phyloP scores from a whole-genome alignment of 2,888 invertebrate genomes.

The Phortica okadai region DNA sequence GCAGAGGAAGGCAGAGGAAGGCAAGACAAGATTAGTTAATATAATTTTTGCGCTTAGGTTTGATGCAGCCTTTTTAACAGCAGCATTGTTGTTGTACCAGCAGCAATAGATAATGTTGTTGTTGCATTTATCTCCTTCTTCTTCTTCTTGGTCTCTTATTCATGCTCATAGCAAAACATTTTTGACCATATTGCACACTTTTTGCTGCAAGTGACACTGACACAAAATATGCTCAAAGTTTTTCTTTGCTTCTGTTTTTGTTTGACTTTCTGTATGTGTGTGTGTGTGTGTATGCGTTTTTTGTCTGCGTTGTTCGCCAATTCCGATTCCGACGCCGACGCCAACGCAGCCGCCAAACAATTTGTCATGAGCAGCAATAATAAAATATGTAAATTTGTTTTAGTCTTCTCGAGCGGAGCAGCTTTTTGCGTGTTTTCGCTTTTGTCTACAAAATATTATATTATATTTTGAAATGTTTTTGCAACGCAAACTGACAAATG shows the following conservation, averaged over 20 bases:
- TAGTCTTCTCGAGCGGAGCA: constrained; percentile 47
- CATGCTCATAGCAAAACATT: not conserved
- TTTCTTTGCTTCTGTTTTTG: constrained; percentile 7
- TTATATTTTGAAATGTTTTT: constrained; percentile 31
- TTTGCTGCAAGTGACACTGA: constrained; percentile 1
- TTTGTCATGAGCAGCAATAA: constrained; percentile 58
- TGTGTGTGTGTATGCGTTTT: not conserved
- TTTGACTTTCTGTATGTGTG: too few relatives aligned
- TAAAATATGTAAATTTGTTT: constrained; percentile 65
- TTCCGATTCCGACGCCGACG: constrained; percentile 47
- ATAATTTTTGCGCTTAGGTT: constrained; percentile 55
- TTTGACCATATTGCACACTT: constrained; percentile 23
- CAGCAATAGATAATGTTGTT: not conserved
- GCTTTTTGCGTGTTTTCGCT: constrained; percentile 21
- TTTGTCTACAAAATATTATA: constrained; percentile 16
- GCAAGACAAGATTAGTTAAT: constrained; percentile 67
- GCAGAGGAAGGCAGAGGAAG: too few relatives aligned
- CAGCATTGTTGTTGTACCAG: not conserved
- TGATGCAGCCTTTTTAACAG: constrained; percentile 32
- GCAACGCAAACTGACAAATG: constrained; percentile 21
- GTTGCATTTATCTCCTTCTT: not conserved
- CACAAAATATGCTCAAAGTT: not conserved
- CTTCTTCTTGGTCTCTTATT: not conserved
- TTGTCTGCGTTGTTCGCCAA: constrained; percentile 1
- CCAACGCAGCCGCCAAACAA: constrained; percentile 43